Conservation (phyloP, 2,113 vertebrate species). For the Papio anubis region DNA sequence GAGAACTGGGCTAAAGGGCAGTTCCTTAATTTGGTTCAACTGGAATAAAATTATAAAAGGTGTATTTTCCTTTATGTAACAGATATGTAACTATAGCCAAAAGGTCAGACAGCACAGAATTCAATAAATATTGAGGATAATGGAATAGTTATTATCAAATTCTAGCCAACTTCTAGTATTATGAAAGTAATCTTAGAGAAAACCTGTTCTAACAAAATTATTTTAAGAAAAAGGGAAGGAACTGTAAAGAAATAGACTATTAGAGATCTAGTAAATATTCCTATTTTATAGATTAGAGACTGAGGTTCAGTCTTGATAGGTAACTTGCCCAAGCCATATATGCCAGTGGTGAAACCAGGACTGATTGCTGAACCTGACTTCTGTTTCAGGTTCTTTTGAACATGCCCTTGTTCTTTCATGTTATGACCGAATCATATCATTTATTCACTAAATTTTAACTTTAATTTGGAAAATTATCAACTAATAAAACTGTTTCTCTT, state of each 20-base stretch:
- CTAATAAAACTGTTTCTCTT: not conserved
- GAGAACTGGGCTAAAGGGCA: not conserved
- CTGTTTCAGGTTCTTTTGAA: not conserved
- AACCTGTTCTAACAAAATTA: not conserved
- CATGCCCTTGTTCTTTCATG: not conserved
- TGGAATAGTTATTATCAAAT: not conserved
- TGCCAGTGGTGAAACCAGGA: not conserved
- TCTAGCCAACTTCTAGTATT: not conserved
- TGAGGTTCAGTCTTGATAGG: not conserved
- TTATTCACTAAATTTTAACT: slow-evolving; percentile 8
- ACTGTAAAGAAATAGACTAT: not conserved
- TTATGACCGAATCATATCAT: not conserved
- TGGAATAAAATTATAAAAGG: slow-evolving; percentile 35
- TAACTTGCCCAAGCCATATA: not conserved
- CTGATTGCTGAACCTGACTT: not conserved
- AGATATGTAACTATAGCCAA: not conserved
- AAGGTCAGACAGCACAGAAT: slow-evolving; percentile 18
- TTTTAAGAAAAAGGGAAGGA: slow-evolving; percentile 10
- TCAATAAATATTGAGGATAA: slow-evolving; percentile 23
- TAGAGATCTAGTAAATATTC: not conserved
- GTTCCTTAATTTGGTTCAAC: not conserved
- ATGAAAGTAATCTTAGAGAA: not conserved
- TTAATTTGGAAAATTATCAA: slow-evolving; percentile 26
- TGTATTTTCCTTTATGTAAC: not conserved
- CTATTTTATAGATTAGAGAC: not conserved